These are phyloP conservation scores for Lasioglossum zephyrum DNA, from an alignment of 2,888 invertebrate genomes.

Conservation along the genomic window DNA sequence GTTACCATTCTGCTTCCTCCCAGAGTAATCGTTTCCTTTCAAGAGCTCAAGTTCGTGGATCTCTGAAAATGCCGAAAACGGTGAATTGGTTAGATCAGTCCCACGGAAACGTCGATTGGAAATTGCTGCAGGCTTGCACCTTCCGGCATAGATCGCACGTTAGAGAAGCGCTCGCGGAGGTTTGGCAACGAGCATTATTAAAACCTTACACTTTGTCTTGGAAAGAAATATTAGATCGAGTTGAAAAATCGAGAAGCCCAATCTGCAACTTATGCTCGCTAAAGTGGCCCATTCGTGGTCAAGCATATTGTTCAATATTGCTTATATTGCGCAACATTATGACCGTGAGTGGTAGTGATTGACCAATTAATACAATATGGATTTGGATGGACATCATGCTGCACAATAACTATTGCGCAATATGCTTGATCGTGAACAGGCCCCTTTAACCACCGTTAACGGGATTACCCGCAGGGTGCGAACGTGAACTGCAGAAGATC, in stretches of 20 bases:
- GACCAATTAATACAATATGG: no score
- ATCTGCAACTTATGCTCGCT: no score
- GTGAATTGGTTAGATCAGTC: background rate
- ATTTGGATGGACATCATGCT: no score
- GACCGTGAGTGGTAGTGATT: no score
- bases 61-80: background rate
- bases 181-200: background rate
- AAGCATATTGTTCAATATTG: no score
- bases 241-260: no score
- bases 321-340: no score
- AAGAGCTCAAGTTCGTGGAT: background rate
- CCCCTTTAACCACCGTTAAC: background rate
- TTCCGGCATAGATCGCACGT: background rate
- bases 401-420: no score
- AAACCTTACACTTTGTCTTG: no score
- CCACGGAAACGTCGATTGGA: background rate
- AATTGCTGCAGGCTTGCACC: background rate
- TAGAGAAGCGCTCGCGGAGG: background rate
- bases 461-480: background rate
- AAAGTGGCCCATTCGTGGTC: no score
- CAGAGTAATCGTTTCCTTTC: background rate
- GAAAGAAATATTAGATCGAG: no score
- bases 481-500: background rate
- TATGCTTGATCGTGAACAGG: no score
- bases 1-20: background rate